Base-by-base conservation (phyloP, 2,797 vertebrate species). In the Loris lydekkerianus region DNA sequence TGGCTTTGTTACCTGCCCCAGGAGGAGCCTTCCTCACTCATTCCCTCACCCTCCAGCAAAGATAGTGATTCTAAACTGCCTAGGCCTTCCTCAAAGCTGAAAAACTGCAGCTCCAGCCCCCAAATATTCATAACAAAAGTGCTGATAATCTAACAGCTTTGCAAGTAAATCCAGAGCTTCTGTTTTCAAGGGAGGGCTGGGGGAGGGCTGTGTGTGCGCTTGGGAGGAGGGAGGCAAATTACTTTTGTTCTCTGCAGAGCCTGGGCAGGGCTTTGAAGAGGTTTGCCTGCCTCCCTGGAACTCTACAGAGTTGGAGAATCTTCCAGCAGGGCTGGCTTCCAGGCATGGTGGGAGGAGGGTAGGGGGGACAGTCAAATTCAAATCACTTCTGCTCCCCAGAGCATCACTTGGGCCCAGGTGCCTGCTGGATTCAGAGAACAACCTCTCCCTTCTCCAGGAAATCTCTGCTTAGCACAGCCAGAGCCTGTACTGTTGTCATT, bases 401-500 rank as follows among this genome's bases (percentile, higher is more conserved):
- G 83, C 91, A 31, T 89, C 61, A 2, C 81, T 67, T 75, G 87
- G 95, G 76, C 93, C 86, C 96, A 94, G 85, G 90, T 96, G 95
- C 85, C 96, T 91, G 95, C 89, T 78, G 84, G 67, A 95, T 80
- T 70, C 67, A 40, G 86, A 88, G 61, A 40, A n/a, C 56, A 5
- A 76, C 56, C 1, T 0, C 49, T 77, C 21, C 70, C 63, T 89
- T 82, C 91, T 92, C 86, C 25, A 84, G 77, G 92, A 97, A 94
- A 89, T 97, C 94, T 95, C 95, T 95, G 84, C 96, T 93, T 61
- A 70, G 95, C 96, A 86, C 97, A 98, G 97, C 96, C 83, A 88
- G 97, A 84, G 92, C 90, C 96, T 69, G 84, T 56, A 31, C 93
- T 73, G 63, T 94, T 97, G 96, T 97, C 97, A 97, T 97, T 97